These are phyloP conservation scores for Lepidothrix coronata DNA, from an alignment of 2,113 vertebrate species.

Conservation along the genomic window DNA sequence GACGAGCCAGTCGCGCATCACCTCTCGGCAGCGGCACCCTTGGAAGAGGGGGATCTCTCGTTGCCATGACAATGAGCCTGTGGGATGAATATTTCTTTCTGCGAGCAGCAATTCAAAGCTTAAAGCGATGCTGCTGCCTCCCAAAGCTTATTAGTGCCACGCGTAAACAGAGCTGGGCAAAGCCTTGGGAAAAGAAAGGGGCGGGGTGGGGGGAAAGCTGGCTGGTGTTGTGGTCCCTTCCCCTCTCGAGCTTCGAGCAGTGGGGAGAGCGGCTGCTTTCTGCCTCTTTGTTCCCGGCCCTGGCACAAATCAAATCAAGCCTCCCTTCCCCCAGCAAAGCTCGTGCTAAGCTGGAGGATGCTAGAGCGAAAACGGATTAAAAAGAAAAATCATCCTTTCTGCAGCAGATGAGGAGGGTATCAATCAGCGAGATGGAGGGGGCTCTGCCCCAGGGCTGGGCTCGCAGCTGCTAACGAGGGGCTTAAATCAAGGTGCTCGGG, in stretches of 20 bases:
- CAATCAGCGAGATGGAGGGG: neutral
- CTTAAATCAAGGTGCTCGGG: accelerated
- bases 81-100: conserved; percentile 11
- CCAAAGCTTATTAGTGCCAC: neutral
- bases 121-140: neutral
- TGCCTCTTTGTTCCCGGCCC: neutral
- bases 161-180: neutral
- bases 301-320: neutral
- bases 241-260: neutral
- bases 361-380: conserved; percentile 3
- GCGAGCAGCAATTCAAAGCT: neutral
- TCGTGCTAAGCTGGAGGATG: neutral
- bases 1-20: accelerated
- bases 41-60: neutral
- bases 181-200: neutral
- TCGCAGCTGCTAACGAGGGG: neutral
- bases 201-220: neutral
- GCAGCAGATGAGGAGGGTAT: neutral
- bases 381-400: neutral
- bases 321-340: conserved; percentile 43
- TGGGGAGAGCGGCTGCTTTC: neutral
- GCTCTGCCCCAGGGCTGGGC: neutral
- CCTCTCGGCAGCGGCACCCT: neutral
- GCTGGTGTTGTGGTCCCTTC: neutral
- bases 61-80: conserved; percentile 54